Evolutionary conservation across 2,113 vertebrate species (phyloP).

Genomic region (Cephalopholis sonnerati): DNA sequence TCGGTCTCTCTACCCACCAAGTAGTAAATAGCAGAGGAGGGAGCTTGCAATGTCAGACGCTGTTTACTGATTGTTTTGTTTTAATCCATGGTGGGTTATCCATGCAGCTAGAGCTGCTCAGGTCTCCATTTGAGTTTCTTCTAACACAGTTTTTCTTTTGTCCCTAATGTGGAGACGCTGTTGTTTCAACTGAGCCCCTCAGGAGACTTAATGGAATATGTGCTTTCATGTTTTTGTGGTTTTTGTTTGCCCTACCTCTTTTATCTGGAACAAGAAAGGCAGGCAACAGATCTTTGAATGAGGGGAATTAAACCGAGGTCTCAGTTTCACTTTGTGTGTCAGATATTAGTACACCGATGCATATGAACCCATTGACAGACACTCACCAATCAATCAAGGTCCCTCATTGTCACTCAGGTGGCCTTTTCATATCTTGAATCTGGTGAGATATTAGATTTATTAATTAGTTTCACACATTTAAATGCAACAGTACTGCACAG

Average conservation of each 20-base stretch:
- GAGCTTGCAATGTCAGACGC: slow-evolving; percentile 49
- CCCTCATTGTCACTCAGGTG: slow-evolving; percentile 11
- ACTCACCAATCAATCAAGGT: slow-evolving; percentile 17
- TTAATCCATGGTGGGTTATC: slow-evolving; percentile 76
- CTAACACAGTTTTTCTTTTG: slow-evolving; percentile 56
- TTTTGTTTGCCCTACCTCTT: slow-evolving; percentile 61
- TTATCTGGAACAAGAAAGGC: slow-evolving; percentile 60
- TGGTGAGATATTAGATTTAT: neutral
- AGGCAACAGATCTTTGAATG: slow-evolving; percentile 59
- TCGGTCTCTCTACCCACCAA: slow-evolving; percentile 54
- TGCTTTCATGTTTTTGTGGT: slow-evolving; percentile 68
- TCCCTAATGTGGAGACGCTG: slow-evolving; percentile 68
- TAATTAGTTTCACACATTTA: neutral
- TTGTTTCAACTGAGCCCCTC: slow-evolving; percentile 61
- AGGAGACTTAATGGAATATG: slow-evolving; percentile 73
- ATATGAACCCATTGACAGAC: slow-evolving; percentile 1
- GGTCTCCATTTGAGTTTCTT: slow-evolving; percentile 67
- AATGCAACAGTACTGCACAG: neutral
- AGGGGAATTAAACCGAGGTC: slow-evolving; percentile 52
- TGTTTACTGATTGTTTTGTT: slow-evolving; percentile 76
- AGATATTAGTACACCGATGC: slow-evolving; percentile 18
- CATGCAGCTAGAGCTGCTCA: slow-evolving; percentile 67
- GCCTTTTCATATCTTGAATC: slow-evolving; percentile 1
- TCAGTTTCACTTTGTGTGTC: slow-evolving; percentile 54
- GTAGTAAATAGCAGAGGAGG: slow-evolving; percentile 67